Percentiles rank a stretch among this genome's conserved stretches.
Evolutionary conservation across 2,888 invertebrate genomes (phyloP).

Genomic region (Lepidonotus clava): DNA sequence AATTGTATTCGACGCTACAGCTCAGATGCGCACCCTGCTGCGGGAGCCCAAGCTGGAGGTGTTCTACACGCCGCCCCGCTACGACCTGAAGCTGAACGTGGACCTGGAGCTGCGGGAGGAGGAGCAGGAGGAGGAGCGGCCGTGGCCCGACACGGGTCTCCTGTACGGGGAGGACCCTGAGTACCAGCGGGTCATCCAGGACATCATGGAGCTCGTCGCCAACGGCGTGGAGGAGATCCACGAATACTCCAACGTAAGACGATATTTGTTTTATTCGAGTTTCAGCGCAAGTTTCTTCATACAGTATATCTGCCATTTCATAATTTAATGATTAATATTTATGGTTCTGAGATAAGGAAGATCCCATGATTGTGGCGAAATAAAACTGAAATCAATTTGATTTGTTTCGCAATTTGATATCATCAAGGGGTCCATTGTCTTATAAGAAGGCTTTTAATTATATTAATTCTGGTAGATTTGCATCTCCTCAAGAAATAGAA

Average conservation of each 20-base stretch:
- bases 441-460: too few relatives aligned
- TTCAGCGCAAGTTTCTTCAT: too few relatives aligned
- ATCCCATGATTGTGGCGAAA: too few relatives aligned
- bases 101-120: conserved; percentile 70
- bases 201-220: conserved; percentile 71
- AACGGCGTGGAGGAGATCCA: conserved; percentile 62
- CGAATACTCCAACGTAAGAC: conserved; percentile 59
- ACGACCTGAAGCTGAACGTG: conserved; percentile 74
- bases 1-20: too few relatives aligned
- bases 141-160: conserved; percentile 77
- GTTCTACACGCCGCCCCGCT: conserved; percentile 76
- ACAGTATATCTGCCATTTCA: too few relatives aligned
- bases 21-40: conserved; percentile 74
- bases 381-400: too few relatives aligned
- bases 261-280: too few relatives aligned
- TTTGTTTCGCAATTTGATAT: too few relatives aligned
- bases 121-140: conserved; percentile 70
- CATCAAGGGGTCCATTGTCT: too few relatives aligned
- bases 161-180: conserved; percentile 76
- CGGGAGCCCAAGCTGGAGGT: conserved; percentile 74
- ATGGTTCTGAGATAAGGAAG: too few relatives aligned
- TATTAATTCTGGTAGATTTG: too few relatives aligned
- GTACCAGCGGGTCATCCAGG: conserved; percentile 72
- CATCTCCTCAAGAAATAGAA: not conserved
- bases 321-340: too few relatives aligned